These are phyloP conservation scores for Aptenodytes patagonicus DNA, from an alignment of 2,113 vertebrate genomes.

Conservation along the genomic window DNA sequence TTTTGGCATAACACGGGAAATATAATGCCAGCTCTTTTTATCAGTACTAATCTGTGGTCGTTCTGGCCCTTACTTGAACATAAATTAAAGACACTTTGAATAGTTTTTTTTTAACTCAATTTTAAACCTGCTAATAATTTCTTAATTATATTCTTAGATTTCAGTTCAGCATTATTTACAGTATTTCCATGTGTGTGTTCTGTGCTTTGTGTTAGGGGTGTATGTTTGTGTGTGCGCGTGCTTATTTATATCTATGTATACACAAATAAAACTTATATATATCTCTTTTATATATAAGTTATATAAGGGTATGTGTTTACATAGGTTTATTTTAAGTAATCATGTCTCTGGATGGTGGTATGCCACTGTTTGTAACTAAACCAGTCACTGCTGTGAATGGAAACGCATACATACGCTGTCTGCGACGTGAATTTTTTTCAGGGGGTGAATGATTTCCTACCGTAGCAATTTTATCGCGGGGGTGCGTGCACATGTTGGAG, in stretches of 20 bases:
- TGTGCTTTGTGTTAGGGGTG: not conserved
- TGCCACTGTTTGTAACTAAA: not conserved
- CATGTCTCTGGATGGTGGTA: not conserved
- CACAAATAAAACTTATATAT: constrained; percentile 57
- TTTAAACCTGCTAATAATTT: constrained; percentile 54
- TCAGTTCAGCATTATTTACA: constrained; percentile 31
- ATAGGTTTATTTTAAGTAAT: constrained; percentile 9
- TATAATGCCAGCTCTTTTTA: constrained; percentile 38
- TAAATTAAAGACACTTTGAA: constrained; percentile 48
- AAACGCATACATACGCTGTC: rapidly evolving
- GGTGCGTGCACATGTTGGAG: not conserved
- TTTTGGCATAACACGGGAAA: not conserved
- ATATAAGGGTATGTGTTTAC: constrained; percentile 33
- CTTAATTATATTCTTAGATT: constrained; percentile 41
- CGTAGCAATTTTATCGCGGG: not conserved
- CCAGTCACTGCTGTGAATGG: not conserved
- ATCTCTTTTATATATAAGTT: constrained; percentile 42
- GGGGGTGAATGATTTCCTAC: not conserved
- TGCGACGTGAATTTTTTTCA: not conserved
- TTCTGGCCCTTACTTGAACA: constrained; percentile 56
- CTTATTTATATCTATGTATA: constrained; percentile 37
- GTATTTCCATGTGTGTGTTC: not conserved
- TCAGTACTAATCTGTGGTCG: not conserved
- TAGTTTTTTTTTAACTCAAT: constrained; percentile 51
- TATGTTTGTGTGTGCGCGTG: not conserved